Conservation (phyloP, 2,797 vertebrate genomes). For the Okamejei kenojei region DNA sequence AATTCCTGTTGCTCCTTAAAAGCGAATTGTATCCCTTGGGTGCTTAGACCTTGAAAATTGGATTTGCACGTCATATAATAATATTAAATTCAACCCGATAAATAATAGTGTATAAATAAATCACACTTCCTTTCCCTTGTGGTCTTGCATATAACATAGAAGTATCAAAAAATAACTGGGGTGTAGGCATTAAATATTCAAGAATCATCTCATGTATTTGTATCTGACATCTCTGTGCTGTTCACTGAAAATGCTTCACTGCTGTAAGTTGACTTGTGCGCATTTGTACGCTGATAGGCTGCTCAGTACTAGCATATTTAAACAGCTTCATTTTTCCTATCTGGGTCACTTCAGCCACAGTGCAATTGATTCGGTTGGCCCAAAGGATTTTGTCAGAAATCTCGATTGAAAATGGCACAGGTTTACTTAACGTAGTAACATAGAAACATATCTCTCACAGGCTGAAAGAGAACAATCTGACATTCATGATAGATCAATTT, state of each 20-base stretch:
- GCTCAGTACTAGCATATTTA: neutral
- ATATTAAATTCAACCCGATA: too few species aligned
- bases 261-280: neutral
- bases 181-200: neutral
- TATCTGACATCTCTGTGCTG: neutral
- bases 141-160: neutral
- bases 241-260: neutral
- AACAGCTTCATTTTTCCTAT: conserved; percentile 5
- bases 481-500: conserved; percentile 23
- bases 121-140: neutral
- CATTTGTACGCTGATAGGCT: neutral
- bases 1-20: neutral
- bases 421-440: conserved; percentile 19
- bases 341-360: neutral
- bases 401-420: neutral
- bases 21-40: neutral
- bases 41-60: neutral
- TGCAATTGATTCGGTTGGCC: conserved; percentile 27
- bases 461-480: conserved; percentile 15
- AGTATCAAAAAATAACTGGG: neutral
- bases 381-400: conserved; percentile 17
- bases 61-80: neutral
- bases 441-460: conserved; percentile 16
- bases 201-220: neutral
- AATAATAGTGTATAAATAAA: neutral